Percentiles rank a stretch among this genome's conserved stretches.
Conservation (phyloP, 1,140 invertebrate species). For the Eurosta solidaginis region DNA sequence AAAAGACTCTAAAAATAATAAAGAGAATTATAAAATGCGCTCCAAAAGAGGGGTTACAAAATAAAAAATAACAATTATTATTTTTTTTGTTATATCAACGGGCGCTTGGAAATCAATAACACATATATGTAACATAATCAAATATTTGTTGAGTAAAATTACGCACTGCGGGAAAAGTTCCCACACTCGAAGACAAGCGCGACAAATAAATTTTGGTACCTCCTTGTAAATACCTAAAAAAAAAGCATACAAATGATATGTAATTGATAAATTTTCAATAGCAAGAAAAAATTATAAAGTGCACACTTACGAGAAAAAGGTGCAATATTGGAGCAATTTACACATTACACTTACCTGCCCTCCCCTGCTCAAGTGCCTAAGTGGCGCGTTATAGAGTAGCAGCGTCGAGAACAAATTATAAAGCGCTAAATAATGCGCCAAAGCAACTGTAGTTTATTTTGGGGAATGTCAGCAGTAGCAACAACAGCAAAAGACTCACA, state of each 20-base stretch:
- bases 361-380: not conserved
- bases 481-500: not conserved
- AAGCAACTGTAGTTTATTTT: not conserved
- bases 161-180: not conserved
- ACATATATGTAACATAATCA: not conserved
- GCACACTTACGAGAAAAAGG: not conserved
- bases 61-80: not conserved
- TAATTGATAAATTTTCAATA: conserved; percentile 12
- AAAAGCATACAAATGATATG: not conserved
- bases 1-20: not conserved
- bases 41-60: conserved; percentile 8
- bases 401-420: too few species aligned
- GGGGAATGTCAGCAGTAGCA: not conserved
- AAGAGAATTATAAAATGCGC: not conserved
- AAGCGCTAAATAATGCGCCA: not conserved
- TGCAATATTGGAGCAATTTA: conserved; percentile 17
- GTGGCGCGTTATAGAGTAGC: not conserved
- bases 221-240: not conserved
- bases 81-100: not conserved
- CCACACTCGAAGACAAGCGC: conserved; percentile 5
- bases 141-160: not conserved
- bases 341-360: not conserved
- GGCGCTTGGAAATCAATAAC: not conserved
- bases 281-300: not conserved
- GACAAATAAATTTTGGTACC: not conserved